Evolutionary conservation across 2,113 vertebrate species (phyloP).

Genomic region (Boulengeromyrus knoepffleri): DNA sequence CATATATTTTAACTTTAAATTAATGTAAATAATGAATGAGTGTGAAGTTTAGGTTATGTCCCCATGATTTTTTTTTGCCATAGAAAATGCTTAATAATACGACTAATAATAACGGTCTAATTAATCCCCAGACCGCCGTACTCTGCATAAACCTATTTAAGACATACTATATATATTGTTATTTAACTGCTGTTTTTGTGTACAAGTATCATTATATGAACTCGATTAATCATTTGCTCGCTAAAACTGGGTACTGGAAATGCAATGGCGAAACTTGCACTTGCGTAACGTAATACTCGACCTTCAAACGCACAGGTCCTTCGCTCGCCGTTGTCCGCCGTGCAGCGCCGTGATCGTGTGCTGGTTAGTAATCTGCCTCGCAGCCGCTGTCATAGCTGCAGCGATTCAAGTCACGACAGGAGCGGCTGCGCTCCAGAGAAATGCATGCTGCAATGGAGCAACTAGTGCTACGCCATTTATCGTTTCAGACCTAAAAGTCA

Average conservation of each 20-base stretch:
- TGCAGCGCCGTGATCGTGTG: neutral
- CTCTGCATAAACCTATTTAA: neutral
- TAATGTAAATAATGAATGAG: neutral
- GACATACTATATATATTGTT: neutral
- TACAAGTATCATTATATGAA: neutral
- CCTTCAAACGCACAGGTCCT: neutral
- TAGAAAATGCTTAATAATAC: neutral
- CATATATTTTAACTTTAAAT: neutral
- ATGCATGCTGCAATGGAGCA: neutral
- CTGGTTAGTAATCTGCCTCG: neutral
- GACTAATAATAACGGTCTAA: neutral
- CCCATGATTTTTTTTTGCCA: neutral
- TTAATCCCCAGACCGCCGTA: neutral
- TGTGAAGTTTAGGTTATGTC: neutral
- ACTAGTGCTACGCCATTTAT: neutral
- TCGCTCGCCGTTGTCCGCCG: neutral
- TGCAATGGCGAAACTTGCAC: neutral
- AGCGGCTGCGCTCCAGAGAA: neutral
- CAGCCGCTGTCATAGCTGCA: neutral
- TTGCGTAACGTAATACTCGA: neutral
- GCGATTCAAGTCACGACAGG: slow-evolving; percentile 1
- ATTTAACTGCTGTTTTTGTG: neutral
- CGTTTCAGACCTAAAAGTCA: neutral
- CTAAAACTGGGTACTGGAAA: neutral
- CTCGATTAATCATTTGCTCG: neutral